Base-by-base conservation (phyloP, 2,888 invertebrate species). In the Drosophila anomalata region DNA sequence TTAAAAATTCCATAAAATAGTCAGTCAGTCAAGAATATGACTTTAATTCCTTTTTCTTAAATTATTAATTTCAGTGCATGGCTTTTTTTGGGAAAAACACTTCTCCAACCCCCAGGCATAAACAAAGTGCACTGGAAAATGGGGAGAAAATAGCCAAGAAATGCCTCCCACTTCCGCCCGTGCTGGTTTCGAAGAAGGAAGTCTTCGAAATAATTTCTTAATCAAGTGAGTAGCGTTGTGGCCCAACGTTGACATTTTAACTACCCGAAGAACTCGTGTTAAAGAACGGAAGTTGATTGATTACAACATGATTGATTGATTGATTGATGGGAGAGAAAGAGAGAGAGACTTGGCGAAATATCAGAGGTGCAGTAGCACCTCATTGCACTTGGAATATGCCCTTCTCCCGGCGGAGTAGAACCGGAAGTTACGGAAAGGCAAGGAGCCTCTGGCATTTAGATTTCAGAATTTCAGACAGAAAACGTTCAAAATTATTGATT, bases 231-330 rank as follows among this genome's bases (percentile, higher is more conserved):
- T 46, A 26, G 36, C 24, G 26, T 24, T 17, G 17, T 17, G 17
- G 17, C 12, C 47, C 24, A 44, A 24, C 50, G 52, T 71, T 82
- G 88, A 87, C 77, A 82, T 77, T 82, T 87, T 75, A 77, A 86
- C 66, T 51, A 68, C 59, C 59, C 42, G 6, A 11, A 29, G 46
- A 31, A 29, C 52, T 73, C 65, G 72, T 63, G 73, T 47, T 44
- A 52, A 36, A 59, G 67, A 73, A 53, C 53, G 67, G 75, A 73
- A 65, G 62, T 83, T 83, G 87, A 88, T 86, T 83, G 83, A 83
- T 83, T 83, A 66, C 80, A 76, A 57, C 53, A 53, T 70, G 77
- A 87, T 85, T 82, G 86, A 82, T 87, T 69, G 63, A 55, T 67
- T 69, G 63, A 55, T 67, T 3, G 22, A 24, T 22, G 22, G 2